Evolutionary conservation across 1,140 invertebrate genomes (phyloP).

Genomic region (Drosophila rhopaloa): DNA sequence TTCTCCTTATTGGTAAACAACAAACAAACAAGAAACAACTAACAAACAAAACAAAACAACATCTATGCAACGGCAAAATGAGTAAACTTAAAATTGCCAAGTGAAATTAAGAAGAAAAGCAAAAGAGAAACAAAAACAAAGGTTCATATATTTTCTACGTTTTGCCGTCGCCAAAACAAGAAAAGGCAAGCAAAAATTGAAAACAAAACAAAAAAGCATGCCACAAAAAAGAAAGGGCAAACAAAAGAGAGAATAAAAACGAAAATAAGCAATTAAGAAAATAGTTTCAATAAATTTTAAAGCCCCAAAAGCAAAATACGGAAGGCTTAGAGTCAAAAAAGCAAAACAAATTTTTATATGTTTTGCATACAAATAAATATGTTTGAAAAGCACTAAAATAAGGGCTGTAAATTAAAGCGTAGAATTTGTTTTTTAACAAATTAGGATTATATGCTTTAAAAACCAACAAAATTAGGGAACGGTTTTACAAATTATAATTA

Average conservation of each 20-base stretch:
- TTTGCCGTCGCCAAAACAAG: conserved; percentile 79
- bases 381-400: no score
- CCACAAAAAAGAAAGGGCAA: neutral
- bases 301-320: neutral
- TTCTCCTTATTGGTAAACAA: conserved; percentile 4
- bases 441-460: no score
- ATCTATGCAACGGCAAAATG: neutral
- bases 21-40: neutral
- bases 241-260: neutral
- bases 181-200: conserved; percentile 22
- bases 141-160: conserved; percentile 17
- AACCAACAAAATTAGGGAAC: no score
- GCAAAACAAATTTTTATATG: no score
- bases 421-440: no score
- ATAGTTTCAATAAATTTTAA: neutral
- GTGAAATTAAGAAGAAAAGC: conserved; percentile 21
- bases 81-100: conserved; percentile 9
- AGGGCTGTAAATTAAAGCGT: no score
- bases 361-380: no score
- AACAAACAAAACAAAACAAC: conserved; percentile 4
- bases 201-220: conserved; percentile 12
- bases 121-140: conserved; percentile 27
- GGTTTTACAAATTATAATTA: no score
- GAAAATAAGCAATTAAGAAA: neutral
- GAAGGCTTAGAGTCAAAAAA: neutral